Evolutionary conservation across 2,888 invertebrate species (phyloP).

Genomic region (Ormia ochracea): DNA sequence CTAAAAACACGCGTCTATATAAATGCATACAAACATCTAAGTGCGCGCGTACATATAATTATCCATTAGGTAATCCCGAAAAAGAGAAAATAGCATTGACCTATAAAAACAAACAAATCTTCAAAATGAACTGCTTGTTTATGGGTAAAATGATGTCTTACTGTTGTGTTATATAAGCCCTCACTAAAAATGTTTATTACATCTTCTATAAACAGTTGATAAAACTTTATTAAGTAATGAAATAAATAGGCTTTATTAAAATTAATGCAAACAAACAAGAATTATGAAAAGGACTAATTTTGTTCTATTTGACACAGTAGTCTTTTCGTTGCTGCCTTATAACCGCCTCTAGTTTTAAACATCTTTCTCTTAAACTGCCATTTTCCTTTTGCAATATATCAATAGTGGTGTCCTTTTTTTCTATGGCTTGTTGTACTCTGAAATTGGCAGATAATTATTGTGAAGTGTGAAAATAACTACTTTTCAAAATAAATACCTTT

Average conservation of each 20-base stretch:
- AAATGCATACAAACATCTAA: background rate
- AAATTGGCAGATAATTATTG: background rate
- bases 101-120: no score
- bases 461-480: background rate
- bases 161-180: no score
- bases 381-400: conserved; percentile 84
- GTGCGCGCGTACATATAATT: no score
- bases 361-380: conserved; percentile 83
- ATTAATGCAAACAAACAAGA: background rate
- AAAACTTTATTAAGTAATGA: background rate
- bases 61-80: background rate
- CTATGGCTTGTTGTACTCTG: conserved; percentile 88
- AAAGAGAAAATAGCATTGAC: background rate
- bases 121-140: no score
- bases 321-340: conserved; percentile 87
- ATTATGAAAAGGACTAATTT: background rate
- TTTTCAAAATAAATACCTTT: conserved; percentile 79
- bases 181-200: no score
- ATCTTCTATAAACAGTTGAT: background rate
- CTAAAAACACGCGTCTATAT: background rate
- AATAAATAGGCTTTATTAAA: background rate
- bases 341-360: conserved; percentile 85
- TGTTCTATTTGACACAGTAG: conserved; percentile 77
- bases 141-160: no score
- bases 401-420: conserved; percentile 87